Percentiles rank a stretch among this genome's conserved stretches.
phyloP scores from a whole-genome alignment of 2,113 vertebrate genomes.

The Hypomesus transpacificus region DNA sequence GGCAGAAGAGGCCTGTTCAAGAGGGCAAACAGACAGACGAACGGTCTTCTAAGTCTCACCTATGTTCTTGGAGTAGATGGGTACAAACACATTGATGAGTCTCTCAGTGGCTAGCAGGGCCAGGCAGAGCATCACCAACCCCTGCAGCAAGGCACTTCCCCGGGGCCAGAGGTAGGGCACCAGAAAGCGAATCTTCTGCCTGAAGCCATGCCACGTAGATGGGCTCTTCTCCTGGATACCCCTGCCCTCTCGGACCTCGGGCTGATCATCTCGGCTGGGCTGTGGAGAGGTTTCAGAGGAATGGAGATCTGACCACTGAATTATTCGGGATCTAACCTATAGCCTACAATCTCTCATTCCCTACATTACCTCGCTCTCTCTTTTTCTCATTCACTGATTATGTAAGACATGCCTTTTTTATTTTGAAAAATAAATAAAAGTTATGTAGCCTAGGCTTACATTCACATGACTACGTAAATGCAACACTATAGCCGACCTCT shows the following conservation, averaged over 20 bases:
- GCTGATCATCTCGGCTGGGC: constrained; percentile 1
- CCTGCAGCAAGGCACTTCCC: constrained; percentile 73
- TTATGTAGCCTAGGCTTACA: not conserved
- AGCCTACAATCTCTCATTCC: not conserved
- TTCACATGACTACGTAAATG: not conserved
- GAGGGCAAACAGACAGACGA: not conserved
- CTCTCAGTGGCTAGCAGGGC: constrained; percentile 78
- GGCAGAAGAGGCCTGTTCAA: not conserved
- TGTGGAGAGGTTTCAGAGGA: constrained; percentile 7
- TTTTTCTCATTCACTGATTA: not conserved
- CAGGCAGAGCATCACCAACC: constrained; percentile 80
- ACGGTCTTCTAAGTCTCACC: constrained; percentile 68
- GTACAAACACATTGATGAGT: constrained; percentile 84
- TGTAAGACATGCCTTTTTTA: no score
- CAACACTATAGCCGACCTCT: not conserved
- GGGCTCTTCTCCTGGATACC: not conserved
- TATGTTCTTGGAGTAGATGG: constrained; percentile 85
- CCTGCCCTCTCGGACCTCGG: not conserved
- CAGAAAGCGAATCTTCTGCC: constrained; percentile 77
- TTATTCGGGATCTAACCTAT: no score
- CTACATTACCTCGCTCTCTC: not conserved
- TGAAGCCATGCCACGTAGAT: constrained; percentile 76
- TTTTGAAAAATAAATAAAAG: no score
- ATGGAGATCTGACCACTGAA: not conserved
- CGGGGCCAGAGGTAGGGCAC: constrained; percentile 82